Conservation (phyloP, 2,888 invertebrate genomes). For the Monochamus alternatus region DNA sequence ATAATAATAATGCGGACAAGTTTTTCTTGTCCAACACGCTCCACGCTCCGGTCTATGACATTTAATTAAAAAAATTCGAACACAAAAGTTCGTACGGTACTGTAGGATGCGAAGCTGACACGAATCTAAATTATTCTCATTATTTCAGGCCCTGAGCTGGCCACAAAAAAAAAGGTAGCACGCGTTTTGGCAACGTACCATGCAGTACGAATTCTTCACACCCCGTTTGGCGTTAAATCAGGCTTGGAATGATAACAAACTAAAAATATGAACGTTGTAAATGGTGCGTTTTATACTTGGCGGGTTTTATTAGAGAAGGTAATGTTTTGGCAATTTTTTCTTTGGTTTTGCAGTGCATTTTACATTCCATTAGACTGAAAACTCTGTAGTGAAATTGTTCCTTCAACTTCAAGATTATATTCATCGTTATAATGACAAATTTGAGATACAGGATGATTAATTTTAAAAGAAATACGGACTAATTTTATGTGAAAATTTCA, state of each 20-base stretch:
- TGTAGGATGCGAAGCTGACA: background rate
- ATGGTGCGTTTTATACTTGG: conserved; percentile 9
- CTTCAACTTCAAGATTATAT: no score
- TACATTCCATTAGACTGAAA: background rate
- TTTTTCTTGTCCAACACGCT: no score
- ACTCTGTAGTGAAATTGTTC: no score
- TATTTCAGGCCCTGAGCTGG: background rate
- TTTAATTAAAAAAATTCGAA: background rate
- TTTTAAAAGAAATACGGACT: no score
- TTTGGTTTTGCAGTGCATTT: background rate
- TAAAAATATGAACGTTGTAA: conserved; percentile 23
- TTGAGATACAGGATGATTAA: no score
- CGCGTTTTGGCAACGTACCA: conserved; percentile 20
- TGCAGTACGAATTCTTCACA: conserved; percentile 27
- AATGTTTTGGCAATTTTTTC: conserved; percentile 2
- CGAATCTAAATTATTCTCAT: conserved; percentile 24
- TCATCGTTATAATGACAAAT: no score
- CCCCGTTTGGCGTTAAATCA: conserved; percentile 27
- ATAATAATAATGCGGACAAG: no score
- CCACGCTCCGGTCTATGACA: background rate
- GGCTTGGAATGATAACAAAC: conserved; percentile 26
- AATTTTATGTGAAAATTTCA: no score
- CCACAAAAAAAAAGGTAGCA: conserved; percentile 11
- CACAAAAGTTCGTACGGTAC: background rate
- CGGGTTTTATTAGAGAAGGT: background rate